phyloP scores from a whole-genome alignment of 2,888 invertebrate species.

The Automeris io region DNA sequence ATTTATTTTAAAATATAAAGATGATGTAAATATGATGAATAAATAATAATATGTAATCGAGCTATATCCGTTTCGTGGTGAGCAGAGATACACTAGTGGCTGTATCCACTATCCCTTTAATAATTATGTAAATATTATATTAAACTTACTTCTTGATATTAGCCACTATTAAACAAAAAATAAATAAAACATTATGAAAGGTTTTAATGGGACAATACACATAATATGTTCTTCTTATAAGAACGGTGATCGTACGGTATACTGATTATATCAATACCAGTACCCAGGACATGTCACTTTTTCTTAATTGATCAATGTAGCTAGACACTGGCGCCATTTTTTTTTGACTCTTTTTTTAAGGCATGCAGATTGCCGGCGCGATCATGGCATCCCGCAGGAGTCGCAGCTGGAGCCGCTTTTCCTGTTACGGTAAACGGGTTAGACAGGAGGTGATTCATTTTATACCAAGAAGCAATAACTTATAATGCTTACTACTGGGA shows the following conservation, averaged over 20 bases:
- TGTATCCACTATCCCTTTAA: too few relatives aligned
- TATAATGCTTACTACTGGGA: slow-evolving; percentile 16
- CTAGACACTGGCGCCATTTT: neutral
- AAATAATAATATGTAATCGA: too few relatives aligned
- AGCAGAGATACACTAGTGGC: too few relatives aligned
- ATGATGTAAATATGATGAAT: too few relatives aligned
- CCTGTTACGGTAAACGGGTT: slow-evolving; percentile 54
- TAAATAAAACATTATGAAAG: too few relatives aligned
- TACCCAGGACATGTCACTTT: neutral
- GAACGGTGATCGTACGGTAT: neutral
- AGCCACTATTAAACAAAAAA: too few relatives aligned
- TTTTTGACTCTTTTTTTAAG: slow-evolving; percentile 4
- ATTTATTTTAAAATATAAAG: too few relatives aligned
- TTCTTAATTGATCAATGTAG: neutral
- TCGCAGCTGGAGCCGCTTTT: slow-evolving; percentile 30
- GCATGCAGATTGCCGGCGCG: slow-evolving; percentile 1
- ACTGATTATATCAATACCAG: neutral
- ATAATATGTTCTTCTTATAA: too few relatives aligned
- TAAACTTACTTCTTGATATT: too few relatives aligned
- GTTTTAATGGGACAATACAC: too few relatives aligned
- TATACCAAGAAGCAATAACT: slow-evolving; percentile 32
- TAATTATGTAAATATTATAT: too few relatives aligned
- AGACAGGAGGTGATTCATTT: slow-evolving; percentile 46
- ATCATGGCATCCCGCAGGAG: slow-evolving; percentile 22
- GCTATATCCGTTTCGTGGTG: too few relatives aligned